These are phyloP conservation scores for Varecia variegata DNA, from an alignment of 2,797 vertebrate genomes.

Conservation along the genomic window DNA sequence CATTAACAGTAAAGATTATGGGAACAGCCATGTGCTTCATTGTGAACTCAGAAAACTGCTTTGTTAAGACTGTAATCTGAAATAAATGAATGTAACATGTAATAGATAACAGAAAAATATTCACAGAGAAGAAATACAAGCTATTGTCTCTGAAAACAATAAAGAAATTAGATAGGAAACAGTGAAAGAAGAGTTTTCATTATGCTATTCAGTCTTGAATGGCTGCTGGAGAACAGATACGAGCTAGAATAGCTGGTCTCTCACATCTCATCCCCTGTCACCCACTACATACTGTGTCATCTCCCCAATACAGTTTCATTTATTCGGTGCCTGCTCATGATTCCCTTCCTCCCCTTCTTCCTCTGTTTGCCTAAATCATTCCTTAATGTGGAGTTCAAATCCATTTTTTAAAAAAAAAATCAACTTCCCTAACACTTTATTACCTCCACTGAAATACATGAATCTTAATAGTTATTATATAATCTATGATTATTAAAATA, in stretches of 20 bases:
- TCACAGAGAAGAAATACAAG: constrained; percentile 15
- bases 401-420: not conserved
- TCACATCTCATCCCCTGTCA: not conserved
- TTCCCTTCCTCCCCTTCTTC: not conserved
- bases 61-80: constrained; percentile 20
- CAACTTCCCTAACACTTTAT: not conserved
- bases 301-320: not conserved
- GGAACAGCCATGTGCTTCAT: constrained; percentile 29
- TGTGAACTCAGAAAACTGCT: constrained; percentile 5
- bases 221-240: not conserved
- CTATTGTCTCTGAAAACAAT: constrained; percentile 47
- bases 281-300: not conserved
- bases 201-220: not conserved
- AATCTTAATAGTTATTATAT: not conserved
- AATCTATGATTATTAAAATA: not conserved
- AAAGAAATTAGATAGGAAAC: constrained; percentile 17
- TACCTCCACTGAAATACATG: not conserved
- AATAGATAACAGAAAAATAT: constrained; percentile 58
- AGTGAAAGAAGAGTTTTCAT: not conserved
- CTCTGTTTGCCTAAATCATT: not conserved
- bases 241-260: not conserved
- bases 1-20: constrained; percentile 64
- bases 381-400: not conserved
- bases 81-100: constrained; percentile 54
- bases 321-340: not conserved